Evolutionary conservation across 2,888 invertebrate genomes (phyloP), one percentile per base, ranked within the genome.

Genomic region (Nemotelus nigrinus): DNA sequence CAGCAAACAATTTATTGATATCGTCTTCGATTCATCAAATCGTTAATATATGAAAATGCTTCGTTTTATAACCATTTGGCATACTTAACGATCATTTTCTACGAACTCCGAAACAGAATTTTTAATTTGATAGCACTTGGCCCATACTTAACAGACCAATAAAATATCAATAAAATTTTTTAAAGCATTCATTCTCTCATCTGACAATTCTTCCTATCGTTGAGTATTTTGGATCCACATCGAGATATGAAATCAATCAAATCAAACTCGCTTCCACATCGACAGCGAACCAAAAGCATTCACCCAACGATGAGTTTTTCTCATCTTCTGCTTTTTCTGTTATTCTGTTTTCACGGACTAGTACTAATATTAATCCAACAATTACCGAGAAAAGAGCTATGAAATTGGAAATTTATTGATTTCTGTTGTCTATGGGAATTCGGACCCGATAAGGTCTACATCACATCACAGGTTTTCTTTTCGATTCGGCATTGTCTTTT

Each of bases 391-490:
- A 74, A 60, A 57, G 63, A 74, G 57, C 74, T 74, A 74, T 60
- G 63, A 74, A 74, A 74, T 25, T 48, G 57, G 74, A 74, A 74
- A 74, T 74, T 74, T 74, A 74, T 74, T 60, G 60, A 74, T 74
- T 63, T 63, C 63, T 74, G 74, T 63, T 74, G 63, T 60, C 60
- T 60, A 43, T 74, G 74, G 63, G 74, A 74, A 74, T 60, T 60
- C 25, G 60, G 60, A 48, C 4, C 39, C 50, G 74, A 74, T 74
- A 74, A 44, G 63, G 47, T 60, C 60, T 60, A 47, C 60, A 63
- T 63, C 25, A 25, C 25, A 25, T 25, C 25, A 58, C 25, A 63
- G 63, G 63, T 68, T n/a, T 65, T n/a, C n/a, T n/a, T 39, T n/a
- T 68, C 8, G 50, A 44, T 45, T 45, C 65, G 6, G 6, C 45